These are phyloP conservation scores for Heliothis virescens DNA, from an alignment of 1,140 invertebrate species.

Conservation along the genomic window DNA sequence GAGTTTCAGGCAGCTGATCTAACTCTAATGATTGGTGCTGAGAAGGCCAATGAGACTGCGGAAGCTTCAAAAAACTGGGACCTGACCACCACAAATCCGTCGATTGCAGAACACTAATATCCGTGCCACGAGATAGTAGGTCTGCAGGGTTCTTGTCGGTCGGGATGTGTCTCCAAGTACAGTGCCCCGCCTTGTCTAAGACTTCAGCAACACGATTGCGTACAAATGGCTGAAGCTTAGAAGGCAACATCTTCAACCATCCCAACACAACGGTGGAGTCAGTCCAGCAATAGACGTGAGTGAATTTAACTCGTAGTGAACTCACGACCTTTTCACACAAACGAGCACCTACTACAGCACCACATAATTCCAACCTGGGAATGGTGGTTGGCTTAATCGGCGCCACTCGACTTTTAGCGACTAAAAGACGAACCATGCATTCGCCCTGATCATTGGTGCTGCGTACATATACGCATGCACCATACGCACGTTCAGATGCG, in stretches of 20 bases:
- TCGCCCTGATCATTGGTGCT: no score
- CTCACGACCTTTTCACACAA: constrained; percentile 56
- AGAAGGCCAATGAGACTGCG: constrained; percentile 1
- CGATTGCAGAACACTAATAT: constrained; percentile 12
- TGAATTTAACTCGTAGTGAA: constrained; percentile 28
- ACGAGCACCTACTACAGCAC: no score
- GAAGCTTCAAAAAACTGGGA: neutral
- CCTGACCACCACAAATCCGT: constrained; percentile 42
- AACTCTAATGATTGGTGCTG: neutral
- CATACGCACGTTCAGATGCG: no score
- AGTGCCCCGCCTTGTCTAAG: constrained; percentile 20
- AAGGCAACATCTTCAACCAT: constrained; percentile 44
- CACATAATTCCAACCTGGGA: no score
- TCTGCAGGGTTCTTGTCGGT: constrained; percentile 41
- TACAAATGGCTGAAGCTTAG: constrained; percentile 33
- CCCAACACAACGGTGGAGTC: constrained; percentile 36
- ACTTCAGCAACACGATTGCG: constrained; percentile 44
- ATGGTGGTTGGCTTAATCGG: no score
- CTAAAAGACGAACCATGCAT: no score
- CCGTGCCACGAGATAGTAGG: constrained; percentile 39
- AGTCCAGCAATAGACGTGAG: constrained; percentile 3
- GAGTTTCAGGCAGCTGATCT: neutral
- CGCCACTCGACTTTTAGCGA: no score
- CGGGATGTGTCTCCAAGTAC: constrained; percentile 43
- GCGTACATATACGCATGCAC: no score